Conservation (phyloP, 2,888 invertebrate genomes). For the Ichneumoninae sp. region DNA sequence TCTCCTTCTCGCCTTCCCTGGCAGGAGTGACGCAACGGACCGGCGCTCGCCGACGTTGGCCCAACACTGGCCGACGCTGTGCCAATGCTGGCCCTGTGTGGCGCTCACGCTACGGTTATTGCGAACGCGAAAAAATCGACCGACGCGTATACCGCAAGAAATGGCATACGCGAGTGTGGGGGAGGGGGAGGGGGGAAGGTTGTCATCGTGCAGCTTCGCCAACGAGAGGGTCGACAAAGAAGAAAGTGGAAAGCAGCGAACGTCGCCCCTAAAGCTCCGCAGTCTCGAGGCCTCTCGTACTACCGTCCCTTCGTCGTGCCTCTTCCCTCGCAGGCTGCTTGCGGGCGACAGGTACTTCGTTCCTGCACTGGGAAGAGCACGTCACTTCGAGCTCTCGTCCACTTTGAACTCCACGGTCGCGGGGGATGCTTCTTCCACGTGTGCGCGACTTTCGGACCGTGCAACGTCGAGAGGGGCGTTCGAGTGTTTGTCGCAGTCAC, state of each 20-base stretch:
- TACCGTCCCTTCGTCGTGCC: background rate
- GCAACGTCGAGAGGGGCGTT: slow-evolving; percentile 6
- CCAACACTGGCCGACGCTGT: background rate
- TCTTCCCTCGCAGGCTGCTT: slow-evolving; percentile 10
- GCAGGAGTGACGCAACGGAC: background rate
- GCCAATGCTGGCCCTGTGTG: background rate
- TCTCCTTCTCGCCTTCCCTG: background rate
- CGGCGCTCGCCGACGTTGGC: too few species aligned
- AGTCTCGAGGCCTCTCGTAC: slow-evolving; percentile 42
- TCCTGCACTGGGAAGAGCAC: slow-evolving; percentile 69
- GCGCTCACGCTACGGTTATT: background rate
- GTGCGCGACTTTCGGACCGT: slow-evolving; percentile 37
- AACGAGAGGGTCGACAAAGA: slow-evolving; percentile 31
- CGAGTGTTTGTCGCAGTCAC: slow-evolving; percentile 43
- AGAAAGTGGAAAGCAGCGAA: slow-evolving; percentile 14
- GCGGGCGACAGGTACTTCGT: slow-evolving; percentile 76
- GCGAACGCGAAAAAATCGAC: slow-evolving; percentile 13
- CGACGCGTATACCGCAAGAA: slow-evolving; percentile 1
- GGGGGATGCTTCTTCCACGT: background rate
- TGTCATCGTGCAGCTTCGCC: background rate
- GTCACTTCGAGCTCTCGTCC: slow-evolving; percentile 70
- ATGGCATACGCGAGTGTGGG: background rate
- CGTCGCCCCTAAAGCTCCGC: slow-evolving; percentile 30
- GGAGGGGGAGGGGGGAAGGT: too few species aligned
- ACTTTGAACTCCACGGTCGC: slow-evolving; percentile 64